Base-by-base conservation (phyloP, 2,888 invertebrate species). In the Yponomeuta sedellus region DNA sequence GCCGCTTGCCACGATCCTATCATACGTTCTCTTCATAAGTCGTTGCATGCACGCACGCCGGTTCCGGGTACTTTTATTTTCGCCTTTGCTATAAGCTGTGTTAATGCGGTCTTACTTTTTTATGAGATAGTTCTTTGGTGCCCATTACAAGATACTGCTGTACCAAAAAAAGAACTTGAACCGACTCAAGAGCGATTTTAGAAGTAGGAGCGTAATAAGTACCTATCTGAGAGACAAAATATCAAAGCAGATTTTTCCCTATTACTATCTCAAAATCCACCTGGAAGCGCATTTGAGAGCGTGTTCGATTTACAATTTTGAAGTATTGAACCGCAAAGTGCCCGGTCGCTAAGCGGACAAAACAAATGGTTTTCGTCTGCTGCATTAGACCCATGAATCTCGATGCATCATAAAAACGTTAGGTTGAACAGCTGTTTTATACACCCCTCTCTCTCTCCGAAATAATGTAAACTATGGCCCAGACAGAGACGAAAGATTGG, bases 381-480 rank as follows among this genome's bases (percentile, higher is more conserved):
- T 84, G 87, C 80, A 85, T 78, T 78, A 86, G 85, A 87, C 86
- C 82, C 82, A 88, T 88, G 86, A 88, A 88, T 88, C 85, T 86
- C 80, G 80, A 81, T 87, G 87, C 88, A 83, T 76, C 66, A 72
- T 77, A 83, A 81, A 82, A 77, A 77, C 80, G 86, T 87, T 85
- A 76, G 75, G 76, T 78, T 78, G 77, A 74, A 69, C 70, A 70
- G 80, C 64, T 64, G 3, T 56, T 57, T 25, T 64, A 22, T 57
- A 10, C 44, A 52, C 44, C 44, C 8, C 12, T 52, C 44, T 52
- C 44, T 52, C 44, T 16, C 16, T 52, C 16, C 44, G 3, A 52
- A 16, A 52, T 16, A 52, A 52, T 16, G 16, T 12, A 39, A n/a
- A 19, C 25, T 39, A 16, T 28, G 12, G n/a, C 34, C 28, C 8